Evolutionary conservation across 2,888 invertebrate species (phyloP), one percentile per base, ranked within the genome.

Genomic region (Ochlodes sylvanus): DNA sequence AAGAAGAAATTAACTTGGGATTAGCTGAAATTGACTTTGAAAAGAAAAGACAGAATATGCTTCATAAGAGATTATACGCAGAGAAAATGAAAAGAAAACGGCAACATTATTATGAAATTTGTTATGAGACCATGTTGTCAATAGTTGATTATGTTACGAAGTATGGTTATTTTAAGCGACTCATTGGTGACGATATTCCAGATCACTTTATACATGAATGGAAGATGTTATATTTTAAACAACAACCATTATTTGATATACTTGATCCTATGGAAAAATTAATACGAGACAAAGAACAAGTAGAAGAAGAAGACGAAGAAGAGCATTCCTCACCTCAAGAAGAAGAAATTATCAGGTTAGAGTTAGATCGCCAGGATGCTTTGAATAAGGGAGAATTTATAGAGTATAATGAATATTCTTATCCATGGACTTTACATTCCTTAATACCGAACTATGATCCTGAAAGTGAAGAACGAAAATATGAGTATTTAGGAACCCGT

Each of bases 371-470:
- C 54, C 94, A 94, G 78, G 90, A 94, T 70, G 82, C 86, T 14
- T 77, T 95, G 55, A 94, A 95, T 80, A 89, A 94, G 56, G 81
- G 81, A 44, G 95, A 95, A 74, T 94, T 96, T 72, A 79, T 88
- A 32, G 94, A 94, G 72, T 96, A 96, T 80, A 87, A 94, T 62
- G 82, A 92, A 69, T 90, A 92, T 69, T 80, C 83, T 12, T 84
- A 91, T 70, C 94, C 94, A 0, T 96, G 95, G 95, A 81, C 79
- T 60, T 79, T 94, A 63, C 86, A 94, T 64, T 80, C 86, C 55
- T 83, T 94, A 47, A 77, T 91, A 63, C 89, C 90, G 5, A 88
- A 92, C 71, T 87, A 86, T 73, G 85, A 90, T 55, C 78, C 86
- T 0, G 87, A 92, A 65, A 86, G 86, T 12, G 89, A 90, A 70